phyloP scores from a whole-genome alignment of 1,140 invertebrate species.

The Hetaerina americana region DNA sequence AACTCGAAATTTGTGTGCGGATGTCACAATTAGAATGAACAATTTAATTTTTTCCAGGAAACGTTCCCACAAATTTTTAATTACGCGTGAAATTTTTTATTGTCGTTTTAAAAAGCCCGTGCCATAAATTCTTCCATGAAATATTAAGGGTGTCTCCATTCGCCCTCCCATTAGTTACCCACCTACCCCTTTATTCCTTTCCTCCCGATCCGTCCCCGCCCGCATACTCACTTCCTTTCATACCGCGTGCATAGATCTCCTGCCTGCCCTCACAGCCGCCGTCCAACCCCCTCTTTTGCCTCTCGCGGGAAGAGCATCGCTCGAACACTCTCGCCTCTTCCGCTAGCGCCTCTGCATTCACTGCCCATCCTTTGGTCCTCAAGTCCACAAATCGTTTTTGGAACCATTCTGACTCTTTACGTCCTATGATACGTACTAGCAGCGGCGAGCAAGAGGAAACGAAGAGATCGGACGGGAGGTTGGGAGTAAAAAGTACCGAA shows the following conservation, averaged over 20 bases:
- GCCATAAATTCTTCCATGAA: not conserved
- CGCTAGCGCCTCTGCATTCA: too few relatives aligned
- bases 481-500: not conserved
- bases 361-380: too few relatives aligned
- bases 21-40: too few relatives aligned
- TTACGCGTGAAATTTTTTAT: not conserved
- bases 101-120: not conserved
- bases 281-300: not conserved
- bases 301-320: too few relatives aligned
- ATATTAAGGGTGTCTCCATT: not conserved
- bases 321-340: too few relatives aligned
- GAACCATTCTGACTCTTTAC: too few relatives aligned
- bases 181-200: not conserved
- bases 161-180: not conserved
- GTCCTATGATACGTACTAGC: too few relatives aligned
- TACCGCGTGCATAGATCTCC: not conserved
- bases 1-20: too few relatives aligned
- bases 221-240: not conserved
- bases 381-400: too few relatives aligned
- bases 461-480: too few relatives aligned
- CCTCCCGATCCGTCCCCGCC: not conserved
- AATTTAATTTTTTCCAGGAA: too few relatives aligned
- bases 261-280: not conserved
- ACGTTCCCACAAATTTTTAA: not conserved
- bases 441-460: too few relatives aligned